Evolutionary conservation across 2,888 invertebrate species (phyloP).

Genomic region (Elmis aenea): DNA sequence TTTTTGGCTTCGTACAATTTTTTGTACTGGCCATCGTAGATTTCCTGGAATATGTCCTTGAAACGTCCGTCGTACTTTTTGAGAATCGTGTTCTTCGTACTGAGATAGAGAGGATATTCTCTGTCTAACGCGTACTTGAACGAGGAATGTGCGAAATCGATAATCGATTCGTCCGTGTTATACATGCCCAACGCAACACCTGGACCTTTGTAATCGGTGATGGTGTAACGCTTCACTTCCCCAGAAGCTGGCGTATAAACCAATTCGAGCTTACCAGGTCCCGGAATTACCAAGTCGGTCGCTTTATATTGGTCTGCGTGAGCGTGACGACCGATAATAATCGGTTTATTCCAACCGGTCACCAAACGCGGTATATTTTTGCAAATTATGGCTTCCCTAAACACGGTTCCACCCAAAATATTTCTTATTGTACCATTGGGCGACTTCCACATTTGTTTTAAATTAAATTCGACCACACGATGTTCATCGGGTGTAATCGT

Average conservation of each 20-base stretch:
- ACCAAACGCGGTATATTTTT: conserved; percentile 95
- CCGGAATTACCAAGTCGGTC: conserved; percentile 92
- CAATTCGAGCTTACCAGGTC: conserved; percentile 81
- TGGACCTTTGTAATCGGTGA: conserved; percentile 79
- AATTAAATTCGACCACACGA: conserved; percentile 83
- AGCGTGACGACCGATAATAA: conserved; percentile 97
- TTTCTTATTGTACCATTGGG: conserved; percentile 87
- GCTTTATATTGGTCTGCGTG: conserved; percentile 98
- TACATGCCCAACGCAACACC: conserved; percentile 94
- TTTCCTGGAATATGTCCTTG: conserved; percentile 95
- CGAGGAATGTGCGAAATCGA: conserved; percentile 92
- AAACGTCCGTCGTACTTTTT: conserved; percentile 96
- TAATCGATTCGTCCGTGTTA: conserved; percentile 93
- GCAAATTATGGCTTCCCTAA: conserved; percentile 83
- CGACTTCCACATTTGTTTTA: conserved; percentile 88
- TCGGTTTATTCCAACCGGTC: conserved; percentile 91
- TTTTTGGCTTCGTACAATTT: conserved; percentile 73
- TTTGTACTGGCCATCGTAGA: conserved; percentile 88
- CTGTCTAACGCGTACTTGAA: conserved; percentile 84
- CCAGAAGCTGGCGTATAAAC: conserved; percentile 68
- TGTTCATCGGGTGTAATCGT: conserved; percentile 98
- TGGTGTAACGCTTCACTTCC: conserved; percentile 64
- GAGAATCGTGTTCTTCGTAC: conserved; percentile 95
- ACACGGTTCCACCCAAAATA: conserved; percentile 75
- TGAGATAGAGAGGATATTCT: conserved; percentile 85